phyloP scores from a whole-genome alignment of 2,888 invertebrate genomes.

The Trissoscelio sp. region DNA sequence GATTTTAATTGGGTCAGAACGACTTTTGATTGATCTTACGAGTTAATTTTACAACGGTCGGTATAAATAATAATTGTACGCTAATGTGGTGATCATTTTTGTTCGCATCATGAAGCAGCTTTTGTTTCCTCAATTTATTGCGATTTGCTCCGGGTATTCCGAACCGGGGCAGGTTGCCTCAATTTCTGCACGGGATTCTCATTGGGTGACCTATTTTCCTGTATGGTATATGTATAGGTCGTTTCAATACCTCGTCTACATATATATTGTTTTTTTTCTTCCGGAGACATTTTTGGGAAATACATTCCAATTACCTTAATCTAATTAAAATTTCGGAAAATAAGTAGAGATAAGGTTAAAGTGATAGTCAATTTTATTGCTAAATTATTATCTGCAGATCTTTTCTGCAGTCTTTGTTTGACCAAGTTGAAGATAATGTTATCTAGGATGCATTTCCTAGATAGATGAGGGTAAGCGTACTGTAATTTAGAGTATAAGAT shows the following conservation, averaged over 20 bases:
- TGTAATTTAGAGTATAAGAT: not conserved
- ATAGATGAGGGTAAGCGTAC: not conserved
- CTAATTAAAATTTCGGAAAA: not conserved
- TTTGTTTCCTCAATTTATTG: conserved; percentile 3
- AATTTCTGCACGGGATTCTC: conserved; percentile 35
- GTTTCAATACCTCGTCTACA: too few relatives aligned
- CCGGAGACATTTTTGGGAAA: not conserved
- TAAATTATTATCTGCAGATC: not conserved
- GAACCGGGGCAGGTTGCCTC: conserved; percentile 23
- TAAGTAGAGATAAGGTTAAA: not conserved
- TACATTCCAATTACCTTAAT: too few relatives aligned
- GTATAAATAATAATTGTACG: not conserved
- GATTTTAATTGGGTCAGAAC: not conserved
- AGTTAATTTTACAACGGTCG: not conserved
- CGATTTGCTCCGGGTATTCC: not conserved
- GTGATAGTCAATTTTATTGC: conserved; percentile 6
- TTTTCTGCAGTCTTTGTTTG: not conserved
- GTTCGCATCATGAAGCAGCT: not conserved
- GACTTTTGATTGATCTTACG: not conserved
- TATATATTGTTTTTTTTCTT: not conserved
- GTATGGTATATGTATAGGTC: not conserved
- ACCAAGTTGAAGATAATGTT: conserved; percentile 6
- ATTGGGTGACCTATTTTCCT: conserved; percentile 56
- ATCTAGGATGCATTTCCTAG: not conserved
- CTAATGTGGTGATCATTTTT: not conserved